Conservation (phyloP, 2,797 vertebrate genomes). For the Hybognathus amarus region DNA sequence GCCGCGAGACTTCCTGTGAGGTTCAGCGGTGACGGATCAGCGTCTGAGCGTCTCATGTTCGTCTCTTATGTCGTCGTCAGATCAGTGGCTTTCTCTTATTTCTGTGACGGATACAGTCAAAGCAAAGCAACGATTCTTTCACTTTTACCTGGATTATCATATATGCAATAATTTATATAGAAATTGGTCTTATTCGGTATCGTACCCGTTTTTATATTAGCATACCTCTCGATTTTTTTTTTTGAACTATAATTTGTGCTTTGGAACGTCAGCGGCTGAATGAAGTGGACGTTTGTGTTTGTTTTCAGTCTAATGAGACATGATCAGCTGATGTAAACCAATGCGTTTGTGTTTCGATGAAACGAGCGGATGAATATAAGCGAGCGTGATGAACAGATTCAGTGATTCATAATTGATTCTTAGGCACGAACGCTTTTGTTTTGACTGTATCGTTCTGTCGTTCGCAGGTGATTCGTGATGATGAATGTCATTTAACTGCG, state of each 20-base stretch:
- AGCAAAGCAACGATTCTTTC: slow-evolving; percentile 74
- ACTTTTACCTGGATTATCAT: slow-evolving; percentile 64
- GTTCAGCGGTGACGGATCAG: slow-evolving; percentile 83
- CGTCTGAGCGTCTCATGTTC: slow-evolving; percentile 85
- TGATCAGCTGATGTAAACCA: not conserved
- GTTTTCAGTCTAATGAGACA: not conserved
- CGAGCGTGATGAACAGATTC: not conserved
- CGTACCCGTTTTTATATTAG: slow-evolving; percentile 9
- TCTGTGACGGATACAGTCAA: slow-evolving; percentile 83
- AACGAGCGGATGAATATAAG: not conserved
- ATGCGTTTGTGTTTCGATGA: not conserved
- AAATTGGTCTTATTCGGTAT: not conserved
- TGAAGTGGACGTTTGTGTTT: not conserved
- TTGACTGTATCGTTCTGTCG: not conserved
- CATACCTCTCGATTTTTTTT: not conserved
- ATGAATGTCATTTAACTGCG: slow-evolving; percentile 19
- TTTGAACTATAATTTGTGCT: not conserved
- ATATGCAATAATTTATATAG: slow-evolving; percentile 67
- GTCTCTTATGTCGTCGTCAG: slow-evolving; percentile 84
- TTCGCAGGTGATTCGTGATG: slow-evolving; percentile 4
- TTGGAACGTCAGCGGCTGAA: not conserved
- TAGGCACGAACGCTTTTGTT: slow-evolving; percentile 7
- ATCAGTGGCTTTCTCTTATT: slow-evolving; percentile 76
- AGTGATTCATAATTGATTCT: not conserved
- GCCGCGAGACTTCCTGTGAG: slow-evolving; percentile 62